Evolutionary conservation across 2,888 invertebrate genomes (phyloP), one percentile per base, ranked within the genome.

Genomic region (Colostygia pectinataria): DNA sequence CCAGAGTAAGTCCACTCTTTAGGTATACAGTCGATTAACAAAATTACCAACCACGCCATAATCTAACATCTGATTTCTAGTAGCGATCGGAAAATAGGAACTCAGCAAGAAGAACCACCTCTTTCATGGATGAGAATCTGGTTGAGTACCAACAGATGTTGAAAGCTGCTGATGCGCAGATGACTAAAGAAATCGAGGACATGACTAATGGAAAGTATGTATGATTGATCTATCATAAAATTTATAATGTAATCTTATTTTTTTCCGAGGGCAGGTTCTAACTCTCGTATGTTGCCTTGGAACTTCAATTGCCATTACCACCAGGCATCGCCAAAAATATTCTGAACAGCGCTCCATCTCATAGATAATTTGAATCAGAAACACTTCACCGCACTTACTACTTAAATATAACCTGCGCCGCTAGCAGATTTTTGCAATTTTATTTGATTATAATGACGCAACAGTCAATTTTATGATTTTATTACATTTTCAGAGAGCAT

Each of bases 121-220:
- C 91, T 5, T 94, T 94, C 57, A 94, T 94, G 93, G 93, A 94
- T 50, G 93, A 92, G 47, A 94, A 93, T 72, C 63, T 89, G 23
- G 92, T 92, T 13, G 91, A 93, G 66, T 94, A 93, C 67, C 92
- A 93, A 60, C 91, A 93, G 68, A 92, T 93, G 91, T 75, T 93
- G 42, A 92, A 91, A 67, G 91, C 92, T n/a, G 94, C 95, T 4
- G 90, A 96, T 70, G 92, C 93, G 5, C 94, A 95, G 71, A 96
- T 97, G 95, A 93, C 94, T 40, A 92, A 93, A 24, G 95, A 95
- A 59, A 94, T 97, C 57, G 94, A 96, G 61, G 93, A 94, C 61
- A 95, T 97, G 94, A 94, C 95, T n/a, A 92, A 95, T 55, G 95
- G 95, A 50, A 95, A 95, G 88, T 90, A 70, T 60, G 83, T 75